Evolutionary conservation across 2,797 vertebrate genomes (phyloP).

Genomic region (Brachymystax lenok): DNA sequence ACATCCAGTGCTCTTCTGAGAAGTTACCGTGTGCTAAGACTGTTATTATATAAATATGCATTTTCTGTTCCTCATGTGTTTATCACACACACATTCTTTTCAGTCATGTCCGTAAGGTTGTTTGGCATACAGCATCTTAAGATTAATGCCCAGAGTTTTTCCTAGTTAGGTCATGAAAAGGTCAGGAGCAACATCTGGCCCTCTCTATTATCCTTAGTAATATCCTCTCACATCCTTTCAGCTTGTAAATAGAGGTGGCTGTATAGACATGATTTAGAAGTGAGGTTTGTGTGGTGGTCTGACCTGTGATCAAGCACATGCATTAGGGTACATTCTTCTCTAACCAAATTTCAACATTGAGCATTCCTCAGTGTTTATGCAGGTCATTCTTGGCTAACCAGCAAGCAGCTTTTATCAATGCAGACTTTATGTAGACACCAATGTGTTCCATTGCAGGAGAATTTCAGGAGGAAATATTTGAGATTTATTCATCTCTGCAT

Average conservation of each 20-base stretch:
- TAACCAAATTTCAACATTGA: constrained; percentile 40
- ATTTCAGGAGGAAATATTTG: constrained; percentile 5
- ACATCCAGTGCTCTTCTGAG: constrained; percentile 8
- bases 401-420: constrained; percentile 32
- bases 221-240: constrained; percentile 20
- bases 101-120: background rate
- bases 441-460: constrained; percentile 16
- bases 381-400: constrained; percentile 49
- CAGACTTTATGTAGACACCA: constrained; percentile 18
- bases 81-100: background rate
- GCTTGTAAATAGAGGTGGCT: constrained; percentile 13
- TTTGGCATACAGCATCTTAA: constrained; percentile 14
- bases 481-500: constrained; percentile 19
- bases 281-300: constrained; percentile 13
- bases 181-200: background rate
- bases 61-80: background rate
- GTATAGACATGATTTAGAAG: constrained; percentile 2
- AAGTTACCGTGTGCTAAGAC: background rate
- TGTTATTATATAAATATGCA: background rate
- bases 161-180: background rate
- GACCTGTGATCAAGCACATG: constrained; percentile 33
- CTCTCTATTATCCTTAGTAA: constrained; percentile 11
- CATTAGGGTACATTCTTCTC: constrained; percentile 28
- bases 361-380: constrained; percentile 35
- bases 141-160: background rate